Percentiles rank a stretch among this genome's conserved stretches.
These are phyloP conservation scores for Cygnus atratus DNA, from an alignment of 2,113 vertebrate genomes.

Conservation along the genomic window DNA sequence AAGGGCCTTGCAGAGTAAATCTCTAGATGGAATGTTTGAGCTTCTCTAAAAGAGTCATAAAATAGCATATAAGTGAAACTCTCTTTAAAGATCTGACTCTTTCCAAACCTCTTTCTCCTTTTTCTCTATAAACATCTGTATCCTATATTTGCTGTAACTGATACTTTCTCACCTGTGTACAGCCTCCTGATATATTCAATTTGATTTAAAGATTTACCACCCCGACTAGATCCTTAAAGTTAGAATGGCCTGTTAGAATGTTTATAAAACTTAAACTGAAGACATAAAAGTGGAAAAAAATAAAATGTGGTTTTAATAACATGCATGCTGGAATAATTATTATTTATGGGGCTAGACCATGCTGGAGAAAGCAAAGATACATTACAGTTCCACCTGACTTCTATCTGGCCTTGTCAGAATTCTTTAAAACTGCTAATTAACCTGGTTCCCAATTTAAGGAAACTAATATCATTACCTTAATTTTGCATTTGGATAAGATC, in stretches of 20 bases:
- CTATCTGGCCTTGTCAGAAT: neutral
- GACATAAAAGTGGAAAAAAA: conserved; percentile 20
- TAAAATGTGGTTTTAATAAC: neutral
- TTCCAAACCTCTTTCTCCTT: neutral
- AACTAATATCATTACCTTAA: neutral
- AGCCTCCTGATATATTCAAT: conserved; percentile 29
- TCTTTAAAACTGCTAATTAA: neutral
- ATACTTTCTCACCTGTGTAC: conserved; percentile 27
- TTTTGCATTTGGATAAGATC: neutral
- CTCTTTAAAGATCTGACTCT: neutral
- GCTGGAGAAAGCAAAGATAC: neutral
- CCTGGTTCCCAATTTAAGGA: neutral
- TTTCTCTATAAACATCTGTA: conserved; percentile 34
- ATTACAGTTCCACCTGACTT: neutral
- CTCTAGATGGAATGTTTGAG: neutral
- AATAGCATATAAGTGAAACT: neutral
- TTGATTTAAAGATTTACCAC: conserved; percentile 48
- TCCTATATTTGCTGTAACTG: conserved; percentile 36
- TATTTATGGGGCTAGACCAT: neutral
- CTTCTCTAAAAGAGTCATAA: neutral
- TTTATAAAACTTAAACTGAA: conserved; percentile 52
- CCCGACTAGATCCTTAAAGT: conserved; percentile 7
- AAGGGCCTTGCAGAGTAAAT: neutral
- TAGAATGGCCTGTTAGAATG: conserved; percentile 16
- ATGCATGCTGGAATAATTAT: conserved; percentile 16